Conservation (phyloP, 2,888 invertebrate species). For the Eupithecia tripunctaria region DNA sequence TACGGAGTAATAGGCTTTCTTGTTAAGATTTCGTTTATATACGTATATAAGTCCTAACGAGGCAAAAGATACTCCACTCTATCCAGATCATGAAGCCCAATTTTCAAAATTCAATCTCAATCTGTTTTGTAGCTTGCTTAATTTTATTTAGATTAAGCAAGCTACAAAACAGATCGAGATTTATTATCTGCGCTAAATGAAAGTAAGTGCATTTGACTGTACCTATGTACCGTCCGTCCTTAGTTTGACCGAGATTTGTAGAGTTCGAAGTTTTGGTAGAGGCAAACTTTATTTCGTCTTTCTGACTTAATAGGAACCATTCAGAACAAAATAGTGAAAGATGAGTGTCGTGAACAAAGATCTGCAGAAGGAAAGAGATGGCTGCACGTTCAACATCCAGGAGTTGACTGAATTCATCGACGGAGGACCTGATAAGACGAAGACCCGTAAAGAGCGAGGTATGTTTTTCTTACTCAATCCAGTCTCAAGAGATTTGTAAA, state of each 20-base stretch:
- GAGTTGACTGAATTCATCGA: slow-evolving; percentile 91
- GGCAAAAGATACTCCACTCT: too few relatives aligned
- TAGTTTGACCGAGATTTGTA: too few relatives aligned
- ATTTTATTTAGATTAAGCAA: too few relatives aligned
- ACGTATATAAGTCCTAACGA: too few relatives aligned
- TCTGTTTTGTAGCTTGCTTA: too few relatives aligned
- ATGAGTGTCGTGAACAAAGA: slow-evolving; percentile 86
- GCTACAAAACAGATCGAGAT: too few relatives aligned
- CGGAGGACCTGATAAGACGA: slow-evolving; percentile 88
- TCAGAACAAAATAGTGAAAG: slow-evolving; percentile 31
- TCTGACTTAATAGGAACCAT: not conserved
- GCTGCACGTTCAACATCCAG: slow-evolving; percentile 87
- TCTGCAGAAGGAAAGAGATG: slow-evolving; percentile 87
- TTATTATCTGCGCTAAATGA: not conserved
- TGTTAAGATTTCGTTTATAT: too few relatives aligned
- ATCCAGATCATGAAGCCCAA: too few relatives aligned
- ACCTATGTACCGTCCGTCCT: not conserved
- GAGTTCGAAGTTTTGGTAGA: not conserved
- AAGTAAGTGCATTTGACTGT: not conserved
- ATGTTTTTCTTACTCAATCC: slow-evolving; percentile 10
- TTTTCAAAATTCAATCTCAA: too few relatives aligned
- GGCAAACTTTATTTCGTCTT: not conserved
- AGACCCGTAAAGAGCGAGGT: slow-evolving; percentile 84
- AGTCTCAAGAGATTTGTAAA: too few relatives aligned
- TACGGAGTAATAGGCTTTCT: too few relatives aligned